A percentile compares a stretch with the other conserved stretches of the same genome.
These are phyloP conservation scores for Pavo muticus DNA, from an alignment of 2,113 vertebrate genomes.

Conservation along the genomic window DNA sequence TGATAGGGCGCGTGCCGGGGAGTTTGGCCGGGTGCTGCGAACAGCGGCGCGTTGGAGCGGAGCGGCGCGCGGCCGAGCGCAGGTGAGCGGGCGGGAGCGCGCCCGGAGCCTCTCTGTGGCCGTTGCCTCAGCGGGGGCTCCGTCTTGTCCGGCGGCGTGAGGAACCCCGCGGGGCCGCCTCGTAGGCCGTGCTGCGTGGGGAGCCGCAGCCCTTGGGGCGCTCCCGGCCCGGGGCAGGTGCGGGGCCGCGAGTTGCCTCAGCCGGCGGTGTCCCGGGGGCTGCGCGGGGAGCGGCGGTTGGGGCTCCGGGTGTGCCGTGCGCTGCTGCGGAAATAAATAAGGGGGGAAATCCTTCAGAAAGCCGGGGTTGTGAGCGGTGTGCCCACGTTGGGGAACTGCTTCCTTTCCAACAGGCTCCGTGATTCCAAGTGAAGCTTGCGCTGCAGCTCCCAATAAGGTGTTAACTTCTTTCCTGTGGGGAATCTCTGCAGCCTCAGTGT, in stretches of 20 bases:
- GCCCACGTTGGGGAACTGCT: not conserved
- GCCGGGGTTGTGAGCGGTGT: rapidly evolving
- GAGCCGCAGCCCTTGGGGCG: not conserved
- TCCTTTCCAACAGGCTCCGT: not conserved
- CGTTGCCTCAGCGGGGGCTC: not conserved
- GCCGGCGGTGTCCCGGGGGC: not conserved
- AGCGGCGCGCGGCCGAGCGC: too few species aligned
- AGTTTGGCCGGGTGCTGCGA: too few species aligned
- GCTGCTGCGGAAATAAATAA: not conserved
- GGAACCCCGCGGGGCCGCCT: not conserved
- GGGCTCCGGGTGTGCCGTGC: not conserved
- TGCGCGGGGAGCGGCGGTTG: too few species aligned
- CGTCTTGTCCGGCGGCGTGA: too few species aligned
- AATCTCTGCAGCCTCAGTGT: not conserved
- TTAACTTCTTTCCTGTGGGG: not conserved
- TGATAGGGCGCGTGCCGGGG: too few species aligned
- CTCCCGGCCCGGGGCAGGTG: not conserved
- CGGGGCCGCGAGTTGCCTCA: not conserved
- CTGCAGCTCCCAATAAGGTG: not conserved
- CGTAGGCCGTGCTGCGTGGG: not conserved
- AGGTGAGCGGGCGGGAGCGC: not conserved
- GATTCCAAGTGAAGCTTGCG: not conserved
- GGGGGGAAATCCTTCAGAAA: rapidly evolving
- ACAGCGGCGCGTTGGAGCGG: too few species aligned
- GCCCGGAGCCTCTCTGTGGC: too few species aligned